Percentiles rank a stretch among this genome's conserved stretches.
Evolutionary conservation across 2,113 vertebrate genomes (phyloP).

Genomic region (Potamarius usumacintae): DNA sequence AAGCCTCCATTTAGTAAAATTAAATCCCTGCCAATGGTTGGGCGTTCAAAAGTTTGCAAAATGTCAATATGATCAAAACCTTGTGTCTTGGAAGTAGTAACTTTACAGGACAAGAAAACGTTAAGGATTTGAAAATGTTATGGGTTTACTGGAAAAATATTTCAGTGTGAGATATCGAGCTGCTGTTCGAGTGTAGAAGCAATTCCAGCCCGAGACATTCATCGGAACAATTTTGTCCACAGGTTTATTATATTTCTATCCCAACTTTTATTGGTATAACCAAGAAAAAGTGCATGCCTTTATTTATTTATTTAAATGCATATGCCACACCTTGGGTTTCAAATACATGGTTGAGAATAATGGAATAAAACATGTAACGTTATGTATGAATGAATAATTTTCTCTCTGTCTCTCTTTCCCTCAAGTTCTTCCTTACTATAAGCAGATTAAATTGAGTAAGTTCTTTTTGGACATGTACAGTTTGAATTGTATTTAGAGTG

Average conservation of each 20-base stretch:
- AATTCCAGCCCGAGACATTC: neutral
- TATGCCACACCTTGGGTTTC: neutral
- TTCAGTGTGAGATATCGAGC: neutral
- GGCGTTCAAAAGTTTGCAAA: neutral
- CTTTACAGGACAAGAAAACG: neutral
- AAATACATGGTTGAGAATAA: neutral
- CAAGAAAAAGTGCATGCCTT: neutral
- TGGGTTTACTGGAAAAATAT: neutral
- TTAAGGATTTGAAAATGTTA: neutral
- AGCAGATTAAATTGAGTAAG: slow-evolving; percentile 52
- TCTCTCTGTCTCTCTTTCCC: slow-evolving; percentile 36
- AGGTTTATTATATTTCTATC: neutral
- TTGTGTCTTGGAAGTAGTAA: neutral
- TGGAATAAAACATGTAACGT: neutral
- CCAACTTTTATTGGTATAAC: neutral
- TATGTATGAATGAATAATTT: slow-evolving; percentile 29
- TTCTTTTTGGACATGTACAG: slow-evolving; percentile 45
- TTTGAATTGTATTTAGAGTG: slow-evolving; percentile 31
- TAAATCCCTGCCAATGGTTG: neutral
- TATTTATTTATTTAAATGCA: neutral
- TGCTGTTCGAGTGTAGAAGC: neutral
- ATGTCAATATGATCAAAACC: neutral
- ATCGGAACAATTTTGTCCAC: neutral
- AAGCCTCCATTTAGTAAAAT: neutral
- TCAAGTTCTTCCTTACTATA: slow-evolving; percentile 46